These are phyloP conservation scores for Alouatta palliata DNA, from an alignment of 2,113 vertebrate species.

Conservation along the genomic window DNA sequence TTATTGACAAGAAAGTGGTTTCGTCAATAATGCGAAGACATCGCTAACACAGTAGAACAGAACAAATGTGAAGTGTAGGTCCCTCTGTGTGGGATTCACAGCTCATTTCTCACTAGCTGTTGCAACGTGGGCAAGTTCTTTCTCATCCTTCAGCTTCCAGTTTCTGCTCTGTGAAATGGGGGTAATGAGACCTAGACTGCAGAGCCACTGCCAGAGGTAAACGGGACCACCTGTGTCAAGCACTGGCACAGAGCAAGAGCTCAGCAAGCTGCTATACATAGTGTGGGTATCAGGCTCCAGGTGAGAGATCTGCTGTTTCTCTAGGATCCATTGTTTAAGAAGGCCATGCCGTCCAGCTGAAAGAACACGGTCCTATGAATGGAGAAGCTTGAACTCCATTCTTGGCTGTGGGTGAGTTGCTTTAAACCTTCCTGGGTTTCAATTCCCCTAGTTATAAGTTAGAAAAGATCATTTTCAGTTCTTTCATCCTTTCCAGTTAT, in stretches of 20 bases:
- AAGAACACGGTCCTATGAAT: neutral
- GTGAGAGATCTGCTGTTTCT: neutral
- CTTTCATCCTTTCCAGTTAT: neutral
- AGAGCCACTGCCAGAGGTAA: neutral
- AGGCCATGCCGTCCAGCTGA: rapidly evolving
- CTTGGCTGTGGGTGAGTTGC: neutral
- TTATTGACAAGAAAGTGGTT: neutral
- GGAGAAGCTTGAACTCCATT: neutral
- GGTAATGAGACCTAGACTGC: too few species aligned
- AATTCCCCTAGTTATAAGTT: neutral
- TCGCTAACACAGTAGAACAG: neutral
- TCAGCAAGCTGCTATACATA: neutral
- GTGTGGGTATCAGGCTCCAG: neutral
- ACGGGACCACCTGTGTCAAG: neutral
- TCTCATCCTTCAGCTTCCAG: neutral
- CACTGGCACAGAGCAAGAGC: neutral
- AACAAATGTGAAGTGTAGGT: too few species aligned
- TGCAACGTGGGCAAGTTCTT: neutral
- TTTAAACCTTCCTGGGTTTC: neutral
- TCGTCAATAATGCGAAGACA: neutral
- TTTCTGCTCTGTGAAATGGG: neutral
- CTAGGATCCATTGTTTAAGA: neutral
- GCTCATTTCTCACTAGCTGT: neutral
- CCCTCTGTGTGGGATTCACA: neutral
- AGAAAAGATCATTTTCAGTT: neutral